Percentiles rank a stretch among this genome's conserved stretches.
phyloP scores from a whole-genome alignment of 2,113 vertebrate genomes.

The Odobenus rosmarus region DNA sequence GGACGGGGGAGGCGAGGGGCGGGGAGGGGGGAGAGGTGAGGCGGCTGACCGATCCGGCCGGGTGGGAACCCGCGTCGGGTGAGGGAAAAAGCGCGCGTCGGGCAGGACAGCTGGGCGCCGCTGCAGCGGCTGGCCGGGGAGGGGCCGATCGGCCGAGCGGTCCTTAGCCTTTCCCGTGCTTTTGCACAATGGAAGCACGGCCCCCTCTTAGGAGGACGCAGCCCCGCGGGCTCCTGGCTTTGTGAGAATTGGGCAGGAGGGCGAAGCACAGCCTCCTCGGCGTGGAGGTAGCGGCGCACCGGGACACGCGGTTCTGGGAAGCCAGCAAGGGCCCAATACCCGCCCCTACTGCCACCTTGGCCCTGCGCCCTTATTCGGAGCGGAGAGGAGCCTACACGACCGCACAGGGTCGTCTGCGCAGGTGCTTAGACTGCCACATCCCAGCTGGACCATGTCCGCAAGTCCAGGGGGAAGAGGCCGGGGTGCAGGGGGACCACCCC shows the following conservation, averaged over 20 bases:
- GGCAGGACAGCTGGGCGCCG: accelerated
- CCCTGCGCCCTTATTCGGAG: not conserved
- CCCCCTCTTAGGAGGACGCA: not conserved
- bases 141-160: not conserved
- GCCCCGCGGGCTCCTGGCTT: not conserved
- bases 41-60: not conserved
- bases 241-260: not conserved
- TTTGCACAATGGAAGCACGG: not conserved
- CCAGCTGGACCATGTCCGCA: not conserved
- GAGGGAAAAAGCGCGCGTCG: not conserved
- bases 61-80: accelerated
- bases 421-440: not conserved
- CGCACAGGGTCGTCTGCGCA: not conserved
- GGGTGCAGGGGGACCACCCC: not conserved
- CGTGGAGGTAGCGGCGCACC: not conserved
- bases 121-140: not conserved
- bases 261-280: not conserved
- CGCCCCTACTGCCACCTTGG: not conserved
- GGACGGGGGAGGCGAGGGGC: too few relatives aligned
- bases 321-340: not conserved
- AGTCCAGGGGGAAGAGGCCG: not conserved
- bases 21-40: not conserved
- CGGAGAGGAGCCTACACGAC: not conserved
- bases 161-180: not conserved
- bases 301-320: not conserved